These are phyloP conservation scores for Apeltes quadracus DNA, from an alignment of 2,113 vertebrate genomes.

Conservation along the genomic window DNA sequence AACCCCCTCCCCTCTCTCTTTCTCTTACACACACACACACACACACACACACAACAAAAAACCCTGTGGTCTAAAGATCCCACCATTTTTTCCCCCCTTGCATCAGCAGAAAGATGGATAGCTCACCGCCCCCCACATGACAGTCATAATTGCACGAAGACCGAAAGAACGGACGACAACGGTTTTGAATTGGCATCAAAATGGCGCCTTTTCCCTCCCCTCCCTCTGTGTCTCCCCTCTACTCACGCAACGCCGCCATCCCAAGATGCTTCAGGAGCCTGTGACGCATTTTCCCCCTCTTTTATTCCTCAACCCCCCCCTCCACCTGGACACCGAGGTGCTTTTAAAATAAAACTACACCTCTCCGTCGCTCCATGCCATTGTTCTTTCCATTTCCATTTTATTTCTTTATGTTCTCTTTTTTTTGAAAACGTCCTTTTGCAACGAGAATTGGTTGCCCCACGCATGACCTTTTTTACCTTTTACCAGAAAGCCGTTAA, in stretches of 20 bases:
- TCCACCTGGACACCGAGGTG: slow-evolving; percentile 47
- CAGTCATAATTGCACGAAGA: slow-evolving; percentile 58
- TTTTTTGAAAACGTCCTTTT: background rate
- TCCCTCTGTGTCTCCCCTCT: slow-evolving; percentile 43
- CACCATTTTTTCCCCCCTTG: slow-evolving; percentile 38
- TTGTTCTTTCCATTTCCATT: background rate
- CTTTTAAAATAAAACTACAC: slow-evolving; percentile 2
- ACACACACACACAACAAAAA: slow-evolving; percentile 45
- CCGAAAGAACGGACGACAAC: slow-evolving; percentile 44
- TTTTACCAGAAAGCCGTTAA: slow-evolving; percentile 36
- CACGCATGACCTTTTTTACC: slow-evolving; percentile 36
- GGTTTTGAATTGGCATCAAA: slow-evolving; percentile 68
- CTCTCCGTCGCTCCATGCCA: background rate
- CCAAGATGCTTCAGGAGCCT: slow-evolving; percentile 66
- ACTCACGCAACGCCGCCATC: slow-evolving; percentile 55
- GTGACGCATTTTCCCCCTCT: slow-evolving; percentile 61
- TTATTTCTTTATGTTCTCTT: background rate
- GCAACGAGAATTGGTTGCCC: slow-evolving; percentile 8
- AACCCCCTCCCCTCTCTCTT: slow-evolving; percentile 39
- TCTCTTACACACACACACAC: background rate
- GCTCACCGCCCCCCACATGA: slow-evolving; percentile 45
- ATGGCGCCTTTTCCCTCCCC: slow-evolving; percentile 71
- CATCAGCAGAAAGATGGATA: slow-evolving; percentile 74
- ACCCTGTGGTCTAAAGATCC: slow-evolving; percentile 55
- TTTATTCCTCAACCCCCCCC: slow-evolving; percentile 27